A percentile compares a stretch with the other conserved stretches of the same genome.
Conservation (phyloP, 2,888 invertebrate genomes). For the Caradrina kadenii region DNA sequence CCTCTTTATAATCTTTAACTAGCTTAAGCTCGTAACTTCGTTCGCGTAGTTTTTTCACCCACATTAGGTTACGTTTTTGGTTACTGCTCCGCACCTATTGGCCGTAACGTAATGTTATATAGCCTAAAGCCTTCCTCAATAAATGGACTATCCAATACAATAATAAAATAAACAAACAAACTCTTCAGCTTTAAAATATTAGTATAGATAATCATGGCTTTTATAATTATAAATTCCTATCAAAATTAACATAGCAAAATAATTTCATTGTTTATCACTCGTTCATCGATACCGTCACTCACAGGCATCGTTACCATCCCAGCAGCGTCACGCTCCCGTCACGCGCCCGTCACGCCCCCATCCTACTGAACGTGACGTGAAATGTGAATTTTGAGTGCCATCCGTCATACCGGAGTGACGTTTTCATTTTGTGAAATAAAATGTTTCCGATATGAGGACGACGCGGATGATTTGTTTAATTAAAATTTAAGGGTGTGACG, state of each 20-base stretch:
- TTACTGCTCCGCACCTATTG: too few relatives aligned
- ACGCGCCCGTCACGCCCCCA: constrained; percentile 20
- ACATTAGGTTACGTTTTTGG: too few relatives aligned
- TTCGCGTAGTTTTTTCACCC: too few relatives aligned
- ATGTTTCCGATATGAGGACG: constrained; percentile 15
- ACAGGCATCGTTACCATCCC: constrained; percentile 32
- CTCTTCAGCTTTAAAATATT: too few relatives aligned
- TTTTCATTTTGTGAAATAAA: constrained; percentile 50
- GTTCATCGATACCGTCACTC: constrained; percentile 35
- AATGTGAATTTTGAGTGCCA: constrained; percentile 42
- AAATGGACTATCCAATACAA: too few relatives aligned
- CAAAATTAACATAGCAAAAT: constrained; percentile 50
- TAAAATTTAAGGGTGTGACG: not conserved
- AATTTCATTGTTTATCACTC: constrained; percentile 20
- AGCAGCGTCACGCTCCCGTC: constrained; percentile 23
- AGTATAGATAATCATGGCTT: too few relatives aligned
- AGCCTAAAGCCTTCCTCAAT: too few relatives aligned
- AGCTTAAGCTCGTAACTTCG: too few relatives aligned
- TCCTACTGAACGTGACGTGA: constrained; percentile 9
- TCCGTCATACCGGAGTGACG: constrained; percentile 51
- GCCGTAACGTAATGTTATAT: too few relatives aligned
- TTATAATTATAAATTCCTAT: constrained; percentile 6
- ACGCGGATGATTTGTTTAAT: constrained; percentile 6
- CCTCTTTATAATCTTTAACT: too few relatives aligned
- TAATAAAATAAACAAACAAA: too few relatives aligned